Conservation (phyloP, 2,888 invertebrate species). For the Ectropis crepuscularia region DNA sequence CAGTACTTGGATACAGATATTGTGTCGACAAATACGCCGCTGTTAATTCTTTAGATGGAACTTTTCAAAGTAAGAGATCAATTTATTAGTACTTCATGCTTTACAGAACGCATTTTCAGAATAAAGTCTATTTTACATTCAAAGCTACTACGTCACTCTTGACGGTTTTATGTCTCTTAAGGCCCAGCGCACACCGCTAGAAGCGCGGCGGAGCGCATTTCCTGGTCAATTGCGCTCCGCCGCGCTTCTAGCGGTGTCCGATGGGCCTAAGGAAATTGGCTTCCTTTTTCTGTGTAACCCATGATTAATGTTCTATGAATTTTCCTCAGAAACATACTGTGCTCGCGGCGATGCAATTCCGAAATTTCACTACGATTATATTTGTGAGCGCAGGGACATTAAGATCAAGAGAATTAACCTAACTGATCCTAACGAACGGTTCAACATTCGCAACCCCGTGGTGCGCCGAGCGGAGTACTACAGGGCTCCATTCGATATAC, state of each 20-base stretch:
- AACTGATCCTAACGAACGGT: conserved; percentile 76
- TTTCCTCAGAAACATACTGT: conserved; percentile 68
- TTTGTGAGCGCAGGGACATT: conserved; percentile 73
- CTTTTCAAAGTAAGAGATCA: conserved; percentile 66
- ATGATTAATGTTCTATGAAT: not conserved
- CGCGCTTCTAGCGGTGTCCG: too few species aligned
- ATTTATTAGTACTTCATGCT: too few species aligned
- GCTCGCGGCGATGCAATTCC: conserved; percentile 71
- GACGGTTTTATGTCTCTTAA: too few species aligned
- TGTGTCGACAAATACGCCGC: conserved; percentile 76
- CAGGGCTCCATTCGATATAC: conserved; percentile 73
- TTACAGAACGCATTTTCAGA: too few species aligned
- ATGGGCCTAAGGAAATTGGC: too few species aligned
- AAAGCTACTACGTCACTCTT: too few species aligned
- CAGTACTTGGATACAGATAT: conserved; percentile 69
- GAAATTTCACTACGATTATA: conserved; percentile 79
- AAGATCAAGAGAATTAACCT: conserved; percentile 75
- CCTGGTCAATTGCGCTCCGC: too few species aligned
- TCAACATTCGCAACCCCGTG: conserved; percentile 72
- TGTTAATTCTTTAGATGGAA: conserved; percentile 70
- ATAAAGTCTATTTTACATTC: too few species aligned
- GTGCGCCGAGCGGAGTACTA: conserved; percentile 78
- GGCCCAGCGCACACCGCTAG: too few species aligned
- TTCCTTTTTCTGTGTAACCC: not conserved
- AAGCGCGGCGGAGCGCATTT: too few species aligned